phyloP scores from a whole-genome alignment of 2,113 vertebrate species.

The Tichodroma muraria region DNA sequence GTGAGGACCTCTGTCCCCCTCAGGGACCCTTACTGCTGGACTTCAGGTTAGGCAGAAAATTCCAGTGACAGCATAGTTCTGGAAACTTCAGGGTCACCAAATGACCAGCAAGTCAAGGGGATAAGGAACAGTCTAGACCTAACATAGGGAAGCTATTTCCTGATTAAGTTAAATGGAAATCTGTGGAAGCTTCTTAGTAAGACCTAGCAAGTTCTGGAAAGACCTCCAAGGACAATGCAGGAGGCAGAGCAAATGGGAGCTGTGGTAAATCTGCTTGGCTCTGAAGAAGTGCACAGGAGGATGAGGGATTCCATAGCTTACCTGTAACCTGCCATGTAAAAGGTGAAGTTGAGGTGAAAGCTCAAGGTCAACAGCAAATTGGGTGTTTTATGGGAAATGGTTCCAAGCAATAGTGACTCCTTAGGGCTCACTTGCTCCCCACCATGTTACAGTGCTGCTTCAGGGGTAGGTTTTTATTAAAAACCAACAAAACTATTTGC shows the following conservation, averaged over 20 bases:
- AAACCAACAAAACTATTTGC: background rate
- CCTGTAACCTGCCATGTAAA: background rate
- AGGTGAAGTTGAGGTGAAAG: background rate
- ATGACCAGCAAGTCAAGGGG: background rate
- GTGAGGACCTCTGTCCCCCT: background rate
- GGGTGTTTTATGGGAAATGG: background rate
- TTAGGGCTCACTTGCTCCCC: background rate
- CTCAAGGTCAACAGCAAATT: background rate
- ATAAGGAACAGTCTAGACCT: background rate
- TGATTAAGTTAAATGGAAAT: background rate
- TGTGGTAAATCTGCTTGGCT: background rate
- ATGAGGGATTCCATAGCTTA: background rate
- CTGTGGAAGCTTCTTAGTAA: background rate
- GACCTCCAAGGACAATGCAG: background rate
- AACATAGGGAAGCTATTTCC: background rate
- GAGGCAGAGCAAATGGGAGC: background rate
- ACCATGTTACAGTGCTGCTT: background rate
- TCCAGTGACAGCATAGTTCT: background rate
- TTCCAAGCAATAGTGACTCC: background rate
- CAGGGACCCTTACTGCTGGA: background rate
- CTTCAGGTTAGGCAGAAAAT: background rate
- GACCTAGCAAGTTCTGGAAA: background rate
- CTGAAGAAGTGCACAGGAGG: background rate
- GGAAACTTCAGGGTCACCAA: background rate
- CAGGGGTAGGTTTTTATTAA: background rate